Conservation (phyloP, 2,888 invertebrate genomes). For the Margaritifera margaritifera region DNA sequence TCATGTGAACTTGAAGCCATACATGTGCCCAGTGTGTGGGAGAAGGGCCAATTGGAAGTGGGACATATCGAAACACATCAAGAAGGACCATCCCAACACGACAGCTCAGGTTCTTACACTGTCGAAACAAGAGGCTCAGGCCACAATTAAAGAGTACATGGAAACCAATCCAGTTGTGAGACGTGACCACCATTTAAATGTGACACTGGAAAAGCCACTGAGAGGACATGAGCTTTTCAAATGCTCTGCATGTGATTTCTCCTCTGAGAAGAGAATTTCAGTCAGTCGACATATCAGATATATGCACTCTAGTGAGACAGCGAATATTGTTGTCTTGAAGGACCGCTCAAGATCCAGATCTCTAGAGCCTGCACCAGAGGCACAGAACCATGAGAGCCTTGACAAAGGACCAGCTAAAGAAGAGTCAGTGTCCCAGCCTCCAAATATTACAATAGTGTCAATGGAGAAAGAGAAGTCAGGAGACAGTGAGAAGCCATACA, state of each 20-base stretch:
- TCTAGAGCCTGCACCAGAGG: conserved; percentile 3
- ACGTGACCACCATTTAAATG: conserved; percentile 57
- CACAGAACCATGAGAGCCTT: too few relatives aligned
- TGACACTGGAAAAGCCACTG: conserved; percentile 16
- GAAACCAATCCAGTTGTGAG: conserved; percentile 51
- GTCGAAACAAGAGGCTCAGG: conserved; percentile 63
- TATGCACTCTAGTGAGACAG: conserved; percentile 50
- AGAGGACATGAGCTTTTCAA: conserved; percentile 78
- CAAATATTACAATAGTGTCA: not conserved
- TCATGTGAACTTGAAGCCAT: conserved; percentile 68
- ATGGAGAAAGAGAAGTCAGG: not conserved
- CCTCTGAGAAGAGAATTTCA: conserved; percentile 97
- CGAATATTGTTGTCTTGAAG: conserved; percentile 43
- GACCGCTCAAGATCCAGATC: not conserved
- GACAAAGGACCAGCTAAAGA: not conserved
- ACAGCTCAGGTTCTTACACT: conserved; percentile 58
- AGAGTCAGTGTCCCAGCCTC: not conserved
- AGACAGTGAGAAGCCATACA: conserved; percentile 48
- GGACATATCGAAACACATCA: conserved; percentile 70
- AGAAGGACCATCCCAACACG: conserved; percentile 55
- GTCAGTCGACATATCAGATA: conserved; percentile 93
- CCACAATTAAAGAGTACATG: conserved; percentile 64
- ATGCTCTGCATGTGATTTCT: conserved; percentile 94
- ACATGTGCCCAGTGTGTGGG: conserved; percentile 69
- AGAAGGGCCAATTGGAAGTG: conserved; percentile 70